Conservation (phyloP, 1,140 invertebrate genomes). For the Drosophila funebris region DNA sequence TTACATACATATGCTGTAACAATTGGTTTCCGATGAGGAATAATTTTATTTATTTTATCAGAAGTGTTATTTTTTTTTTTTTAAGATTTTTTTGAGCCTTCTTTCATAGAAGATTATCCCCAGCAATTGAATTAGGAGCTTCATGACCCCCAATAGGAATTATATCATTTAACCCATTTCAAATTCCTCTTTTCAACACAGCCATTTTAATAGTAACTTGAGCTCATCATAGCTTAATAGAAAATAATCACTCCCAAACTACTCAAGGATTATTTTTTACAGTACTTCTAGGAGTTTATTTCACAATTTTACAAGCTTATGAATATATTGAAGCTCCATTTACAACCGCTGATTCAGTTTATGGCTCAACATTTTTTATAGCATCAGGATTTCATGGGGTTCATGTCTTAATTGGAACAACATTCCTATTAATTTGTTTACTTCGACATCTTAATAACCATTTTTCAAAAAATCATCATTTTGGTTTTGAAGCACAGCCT, state of each 20-base stretch:
- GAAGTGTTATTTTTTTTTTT: constrained; percentile 53
- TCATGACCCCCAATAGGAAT: constrained; percentile 86
- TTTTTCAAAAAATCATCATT: constrained; percentile 87
- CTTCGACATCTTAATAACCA: constrained; percentile 85
- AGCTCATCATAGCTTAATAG: constrained; percentile 85
- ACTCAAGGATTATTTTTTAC: constrained; percentile 85
- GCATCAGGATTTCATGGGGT: constrained; percentile 89
- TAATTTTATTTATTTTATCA: constrained; percentile 59
- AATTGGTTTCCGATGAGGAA: constrained; percentile 83
- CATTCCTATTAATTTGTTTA: constrained; percentile 86
- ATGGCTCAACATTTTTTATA: constrained; percentile 89
- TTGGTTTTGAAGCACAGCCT: constrained; percentile 88
- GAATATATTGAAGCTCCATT: constrained; percentile 86
- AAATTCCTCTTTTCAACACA: constrained; percentile 87
- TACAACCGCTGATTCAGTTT: constrained; percentile 87
- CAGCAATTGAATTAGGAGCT: constrained; percentile 86
- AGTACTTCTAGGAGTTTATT: constrained; percentile 85
- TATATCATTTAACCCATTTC: constrained; percentile 86
- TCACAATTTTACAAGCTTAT: constrained; percentile 84
- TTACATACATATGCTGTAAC: constrained; percentile 72
- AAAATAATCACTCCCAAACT: constrained; percentile 84
- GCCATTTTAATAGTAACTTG: constrained; percentile 86
- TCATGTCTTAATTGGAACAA: constrained; percentile 89
- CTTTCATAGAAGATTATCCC: constrained; percentile 87
- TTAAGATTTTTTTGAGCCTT: constrained; percentile 80